Conservation (phyloP, 2,888 invertebrate species). For the Schrankia costaestrigalis region DNA sequence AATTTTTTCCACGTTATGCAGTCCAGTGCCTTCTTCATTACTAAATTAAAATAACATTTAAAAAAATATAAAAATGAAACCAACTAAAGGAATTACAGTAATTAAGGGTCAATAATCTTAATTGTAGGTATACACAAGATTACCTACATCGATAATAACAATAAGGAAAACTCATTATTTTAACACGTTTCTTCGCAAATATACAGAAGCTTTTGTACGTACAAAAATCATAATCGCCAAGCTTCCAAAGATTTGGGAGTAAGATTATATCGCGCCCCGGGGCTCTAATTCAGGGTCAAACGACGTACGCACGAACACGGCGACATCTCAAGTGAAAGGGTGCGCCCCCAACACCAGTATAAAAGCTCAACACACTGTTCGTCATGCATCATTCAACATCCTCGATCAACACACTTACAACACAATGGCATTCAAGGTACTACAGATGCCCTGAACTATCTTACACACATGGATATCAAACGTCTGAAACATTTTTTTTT, state of each 20-base stretch:
- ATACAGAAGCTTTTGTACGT: background rate
- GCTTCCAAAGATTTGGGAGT: constrained; percentile 33
- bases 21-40: too few relatives aligned
- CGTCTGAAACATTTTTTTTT: too few relatives aligned
- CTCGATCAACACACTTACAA: constrained; percentile 51
- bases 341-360: constrained; percentile 63
- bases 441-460: background rate
- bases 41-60: too few relatives aligned
- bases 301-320: constrained; percentile 42
- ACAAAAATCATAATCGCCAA: constrained; percentile 5
- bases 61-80: too few relatives aligned
- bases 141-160: too few relatives aligned
- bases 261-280: constrained; percentile 44
- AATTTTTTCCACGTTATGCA: too few relatives aligned
- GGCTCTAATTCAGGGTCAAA: constrained; percentile 61
- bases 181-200: background rate
- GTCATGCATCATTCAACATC: constrained; percentile 66
- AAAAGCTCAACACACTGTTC: constrained; percentile 63
- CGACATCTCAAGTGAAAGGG: constrained; percentile 77
- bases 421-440: constrained; percentile 77
- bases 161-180: background rate
- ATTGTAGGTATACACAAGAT: too few relatives aligned
- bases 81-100: too few relatives aligned
- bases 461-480: background rate
- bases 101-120: too few relatives aligned